phyloP scores from a whole-genome alignment of 1,140 invertebrate species.

The Lerema accius region DNA sequence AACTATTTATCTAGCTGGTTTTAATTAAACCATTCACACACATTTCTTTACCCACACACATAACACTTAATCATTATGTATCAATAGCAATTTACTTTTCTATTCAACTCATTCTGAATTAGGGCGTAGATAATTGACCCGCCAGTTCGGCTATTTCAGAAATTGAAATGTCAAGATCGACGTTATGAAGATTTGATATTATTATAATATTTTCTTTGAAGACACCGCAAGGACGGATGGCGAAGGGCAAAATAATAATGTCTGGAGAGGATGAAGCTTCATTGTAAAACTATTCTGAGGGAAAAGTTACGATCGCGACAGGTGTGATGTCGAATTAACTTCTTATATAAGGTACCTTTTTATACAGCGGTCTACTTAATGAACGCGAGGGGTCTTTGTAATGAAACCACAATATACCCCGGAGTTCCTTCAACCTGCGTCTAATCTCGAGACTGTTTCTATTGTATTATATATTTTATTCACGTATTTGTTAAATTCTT shows the following conservation, averaged over 20 bases:
- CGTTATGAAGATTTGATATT: constrained; percentile 70
- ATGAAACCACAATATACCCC: constrained; percentile 49
- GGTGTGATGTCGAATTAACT: constrained; percentile 79
- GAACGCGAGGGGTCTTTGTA: constrained; percentile 62
- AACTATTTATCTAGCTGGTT: neutral
- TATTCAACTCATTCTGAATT: constrained; percentile 45
- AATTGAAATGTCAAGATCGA: constrained; percentile 72
- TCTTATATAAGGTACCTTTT: constrained; percentile 77
- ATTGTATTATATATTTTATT: constrained; percentile 7
- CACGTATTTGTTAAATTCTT: constrained; percentile 20
- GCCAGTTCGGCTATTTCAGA: constrained; percentile 54
- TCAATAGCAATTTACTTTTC: constrained; percentile 39
- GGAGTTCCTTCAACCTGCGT: constrained; percentile 48
- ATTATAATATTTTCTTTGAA: constrained; percentile 69
- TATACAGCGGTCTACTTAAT: constrained; percentile 72
- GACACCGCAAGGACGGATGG: constrained; percentile 62
- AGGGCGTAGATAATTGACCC: constrained; percentile 55
- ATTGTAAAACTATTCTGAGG: constrained; percentile 73
- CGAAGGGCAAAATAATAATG: constrained; percentile 61
- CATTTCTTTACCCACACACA: neutral
- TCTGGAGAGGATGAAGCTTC: constrained; percentile 60
- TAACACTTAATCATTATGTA: constrained; percentile 3
- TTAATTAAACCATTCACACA: neutral
- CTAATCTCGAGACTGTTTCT: constrained; percentile 17
- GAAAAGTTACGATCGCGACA: constrained; percentile 78